These are phyloP conservation scores for Bathynomus jamesi DNA, from an alignment of 1,140 invertebrate species.

Conservation along the genomic window DNA sequence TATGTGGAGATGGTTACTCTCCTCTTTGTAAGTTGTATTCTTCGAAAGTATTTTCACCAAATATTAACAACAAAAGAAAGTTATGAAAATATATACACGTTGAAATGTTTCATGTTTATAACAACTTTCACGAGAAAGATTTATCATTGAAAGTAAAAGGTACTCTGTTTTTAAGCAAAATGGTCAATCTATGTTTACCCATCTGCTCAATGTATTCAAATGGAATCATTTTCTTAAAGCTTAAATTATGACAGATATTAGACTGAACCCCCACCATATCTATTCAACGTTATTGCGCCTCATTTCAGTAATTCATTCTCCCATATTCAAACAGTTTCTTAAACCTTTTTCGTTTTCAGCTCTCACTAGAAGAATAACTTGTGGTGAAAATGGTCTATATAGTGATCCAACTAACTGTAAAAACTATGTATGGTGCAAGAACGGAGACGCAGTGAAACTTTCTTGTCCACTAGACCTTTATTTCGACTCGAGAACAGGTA, in stretches of 20 bases:
- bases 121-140: too few species aligned
- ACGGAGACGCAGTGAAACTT: constrained; percentile 29
- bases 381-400: constrained; percentile 31
- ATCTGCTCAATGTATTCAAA: too few species aligned
- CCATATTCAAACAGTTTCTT: neutral
- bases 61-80: too few species aligned
- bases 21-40: constrained; percentile 33
- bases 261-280: too few species aligned
- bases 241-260: too few species aligned
- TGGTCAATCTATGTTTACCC: neutral
- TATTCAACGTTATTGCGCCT: too few species aligned
- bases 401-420: constrained; percentile 36
- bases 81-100: too few species aligned
- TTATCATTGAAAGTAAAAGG: neutral
- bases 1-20: constrained; percentile 19
- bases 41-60: too few species aligned
- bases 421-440: constrained; percentile 34
- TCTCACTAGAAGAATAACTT: neutral
- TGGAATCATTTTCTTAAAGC: too few species aligned
- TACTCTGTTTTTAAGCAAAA: neutral
- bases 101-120: too few species aligned
- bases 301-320: too few species aligned
- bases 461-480: constrained; percentile 41
- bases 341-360: neutral
- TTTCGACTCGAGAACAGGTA: constrained; percentile 41